phyloP scores from a whole-genome alignment of 2,797 vertebrate genomes.

The Argya squamiceps region DNA sequence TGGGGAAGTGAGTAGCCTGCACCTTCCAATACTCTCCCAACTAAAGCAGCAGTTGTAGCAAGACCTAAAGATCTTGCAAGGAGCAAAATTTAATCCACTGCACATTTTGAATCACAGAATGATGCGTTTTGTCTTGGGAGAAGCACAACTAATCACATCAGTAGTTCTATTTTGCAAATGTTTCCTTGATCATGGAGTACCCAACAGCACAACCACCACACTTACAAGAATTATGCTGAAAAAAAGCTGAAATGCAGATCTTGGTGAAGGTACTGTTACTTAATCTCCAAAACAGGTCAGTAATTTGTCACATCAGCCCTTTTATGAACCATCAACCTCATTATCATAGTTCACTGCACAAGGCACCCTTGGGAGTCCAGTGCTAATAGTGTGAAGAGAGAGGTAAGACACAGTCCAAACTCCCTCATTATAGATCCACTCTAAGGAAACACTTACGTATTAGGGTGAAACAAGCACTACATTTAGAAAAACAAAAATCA shows the following conservation, averaged over 20 bases:
- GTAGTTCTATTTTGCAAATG: background rate
- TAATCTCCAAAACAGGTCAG: slow-evolving; percentile 65
- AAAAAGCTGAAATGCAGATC: slow-evolving; percentile 13
- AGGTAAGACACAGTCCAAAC: slow-evolving; percentile 39
- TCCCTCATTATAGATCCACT: slow-evolving; percentile 61
- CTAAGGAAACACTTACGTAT: slow-evolving; percentile 52
- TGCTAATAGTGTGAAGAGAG: slow-evolving; percentile 55
- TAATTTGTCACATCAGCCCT: slow-evolving; percentile 71
- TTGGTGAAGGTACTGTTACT: slow-evolving; percentile 20
- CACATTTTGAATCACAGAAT: background rate
- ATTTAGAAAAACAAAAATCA: slow-evolving; percentile 54
- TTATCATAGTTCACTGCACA: slow-evolving; percentile 67
- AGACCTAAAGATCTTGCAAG: background rate
- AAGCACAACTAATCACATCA: background rate
- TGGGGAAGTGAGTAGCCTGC: background rate
- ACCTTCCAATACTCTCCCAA: background rate
- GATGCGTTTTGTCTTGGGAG: background rate
- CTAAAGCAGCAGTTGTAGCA: background rate
- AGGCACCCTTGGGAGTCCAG: slow-evolving; percentile 51
- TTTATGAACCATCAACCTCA: slow-evolving; percentile 75
- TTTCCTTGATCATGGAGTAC: background rate
- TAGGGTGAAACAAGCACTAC: slow-evolving; percentile 37
- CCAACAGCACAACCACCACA: background rate
- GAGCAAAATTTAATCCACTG: background rate
- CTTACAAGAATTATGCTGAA: background rate